These are phyloP conservation scores for Pyrocephalus nanus DNA, from an alignment of 2,797 vertebrate species.

Conservation along the genomic window DNA sequence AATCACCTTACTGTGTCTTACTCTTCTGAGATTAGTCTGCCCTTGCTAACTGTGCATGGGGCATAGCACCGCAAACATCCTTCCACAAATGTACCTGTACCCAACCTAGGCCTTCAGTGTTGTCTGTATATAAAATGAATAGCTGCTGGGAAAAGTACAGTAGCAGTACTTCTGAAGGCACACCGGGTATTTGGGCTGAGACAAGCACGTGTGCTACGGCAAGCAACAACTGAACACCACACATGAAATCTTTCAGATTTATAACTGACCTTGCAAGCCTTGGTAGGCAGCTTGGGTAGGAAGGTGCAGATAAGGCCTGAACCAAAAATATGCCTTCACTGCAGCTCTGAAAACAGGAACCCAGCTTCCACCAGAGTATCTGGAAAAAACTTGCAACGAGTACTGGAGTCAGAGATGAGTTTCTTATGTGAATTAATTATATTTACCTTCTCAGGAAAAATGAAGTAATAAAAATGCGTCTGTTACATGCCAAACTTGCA, in stretches of 20 bases:
- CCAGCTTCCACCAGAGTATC: neutral
- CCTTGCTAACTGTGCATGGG: neutral
- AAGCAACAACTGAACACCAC: neutral
- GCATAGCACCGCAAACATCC: neutral
- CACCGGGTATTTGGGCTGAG: neutral
- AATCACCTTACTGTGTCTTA: neutral
- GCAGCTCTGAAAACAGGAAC: neutral
- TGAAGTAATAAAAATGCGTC: neutral
- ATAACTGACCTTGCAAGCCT: neutral
- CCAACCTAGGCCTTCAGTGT: neutral
- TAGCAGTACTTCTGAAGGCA: neutral
- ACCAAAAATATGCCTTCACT: neutral
- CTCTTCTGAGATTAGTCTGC: neutral
- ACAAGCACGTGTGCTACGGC: neutral
- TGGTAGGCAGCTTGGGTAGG: neutral
- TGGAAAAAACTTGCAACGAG: neutral
- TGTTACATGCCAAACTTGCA: neutral
- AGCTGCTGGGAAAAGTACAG: neutral
- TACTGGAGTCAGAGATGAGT: neutral
- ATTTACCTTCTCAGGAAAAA: neutral
- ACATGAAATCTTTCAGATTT: too few species aligned
- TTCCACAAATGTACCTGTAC: neutral
- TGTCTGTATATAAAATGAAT: accelerated
- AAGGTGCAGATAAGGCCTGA: neutral
- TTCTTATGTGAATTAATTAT: neutral